phyloP scores from a whole-genome alignment of 2,888 invertebrate genomes.

The Ormyrus nitidulus region DNA sequence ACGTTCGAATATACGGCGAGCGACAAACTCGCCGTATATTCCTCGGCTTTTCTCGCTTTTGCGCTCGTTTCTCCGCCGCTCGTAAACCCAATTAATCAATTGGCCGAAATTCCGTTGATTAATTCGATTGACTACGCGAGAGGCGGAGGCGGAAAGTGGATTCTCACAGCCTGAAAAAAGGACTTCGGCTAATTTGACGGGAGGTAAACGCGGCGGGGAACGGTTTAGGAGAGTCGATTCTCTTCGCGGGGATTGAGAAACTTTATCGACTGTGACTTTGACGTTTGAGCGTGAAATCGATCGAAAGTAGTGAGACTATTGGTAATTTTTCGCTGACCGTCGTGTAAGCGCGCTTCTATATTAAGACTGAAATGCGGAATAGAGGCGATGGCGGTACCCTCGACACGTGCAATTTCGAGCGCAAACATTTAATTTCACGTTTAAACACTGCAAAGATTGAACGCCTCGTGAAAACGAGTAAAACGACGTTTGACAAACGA shows the following conservation, averaged over 20 bases:
- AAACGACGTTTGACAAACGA: too few species aligned
- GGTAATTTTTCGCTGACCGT: not conserved
- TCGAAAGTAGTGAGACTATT: not conserved
- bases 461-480: too few species aligned
- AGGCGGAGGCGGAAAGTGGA: not conserved
- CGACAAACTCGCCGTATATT: too few species aligned
- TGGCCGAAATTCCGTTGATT: not conserved
- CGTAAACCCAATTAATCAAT: not conserved
- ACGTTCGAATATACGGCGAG: too few species aligned
- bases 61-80: not conserved
- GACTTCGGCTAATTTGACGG: not conserved
- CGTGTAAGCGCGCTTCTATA: too few species aligned
- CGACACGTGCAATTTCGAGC: too few species aligned
- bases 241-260: not conserved
- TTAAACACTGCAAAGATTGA: too few species aligned
- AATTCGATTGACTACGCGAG: not conserved
- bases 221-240: slow-evolving; percentile 41
- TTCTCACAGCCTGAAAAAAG: not conserved
- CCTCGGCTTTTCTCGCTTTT: too few species aligned
- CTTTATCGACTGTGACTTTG: too few species aligned
- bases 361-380: too few species aligned
- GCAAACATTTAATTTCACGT: too few species aligned
- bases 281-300: not conserved
- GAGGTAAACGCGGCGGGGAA: not conserved
- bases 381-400: too few species aligned